Evolutionary conservation across 2,888 invertebrate genomes (phyloP).

Genomic region (Diplazon laetatorius): DNA sequence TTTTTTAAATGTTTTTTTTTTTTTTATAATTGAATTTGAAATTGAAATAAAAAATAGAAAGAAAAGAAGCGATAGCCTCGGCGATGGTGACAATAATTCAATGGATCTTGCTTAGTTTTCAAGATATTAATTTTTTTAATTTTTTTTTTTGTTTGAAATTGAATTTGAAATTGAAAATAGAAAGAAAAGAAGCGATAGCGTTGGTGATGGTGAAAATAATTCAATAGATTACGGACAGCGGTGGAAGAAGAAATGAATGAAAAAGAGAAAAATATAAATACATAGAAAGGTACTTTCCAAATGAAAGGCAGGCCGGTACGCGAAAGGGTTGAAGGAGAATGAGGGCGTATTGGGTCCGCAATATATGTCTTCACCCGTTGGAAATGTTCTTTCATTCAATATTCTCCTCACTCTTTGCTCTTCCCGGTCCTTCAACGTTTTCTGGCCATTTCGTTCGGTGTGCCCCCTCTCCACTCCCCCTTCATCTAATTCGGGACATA

Average conservation of each 20-base stretch:
- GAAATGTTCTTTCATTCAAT: slow-evolving; percentile 48
- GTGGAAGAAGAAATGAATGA: slow-evolving; percentile 34
- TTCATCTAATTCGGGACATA: slow-evolving; percentile 27
- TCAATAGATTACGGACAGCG: slow-evolving; percentile 28
- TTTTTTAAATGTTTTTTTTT: too few relatives aligned
- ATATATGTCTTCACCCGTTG: slow-evolving; percentile 25
- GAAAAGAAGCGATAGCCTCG: too few relatives aligned
- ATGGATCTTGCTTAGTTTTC: too few relatives aligned
- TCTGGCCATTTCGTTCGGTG: slow-evolving; percentile 28
- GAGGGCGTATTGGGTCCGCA: slow-evolving; percentile 45
- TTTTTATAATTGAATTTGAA: too few relatives aligned
- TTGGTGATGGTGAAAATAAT: slow-evolving; percentile 43
- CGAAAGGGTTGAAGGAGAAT: slow-evolving; percentile 68
- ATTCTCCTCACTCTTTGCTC: slow-evolving; percentile 12
- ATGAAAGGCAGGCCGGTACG: slow-evolving; percentile 64
- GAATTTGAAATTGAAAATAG: slow-evolving; percentile 37
- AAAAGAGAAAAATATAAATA: slow-evolving; percentile 42
- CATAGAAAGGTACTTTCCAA: slow-evolving; percentile 70
- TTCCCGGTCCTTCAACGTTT: slow-evolving; percentile 43
- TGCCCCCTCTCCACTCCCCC: slow-evolving; percentile 9
- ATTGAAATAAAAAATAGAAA: too few relatives aligned
- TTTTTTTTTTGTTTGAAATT: too few relatives aligned
- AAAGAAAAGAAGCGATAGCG: slow-evolving; percentile 22
- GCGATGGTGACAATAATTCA: slow-evolving; percentile 49
- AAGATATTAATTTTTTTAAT: too few relatives aligned